Percentiles rank a stretch among this genome's conserved stretches.
Evolutionary conservation across 2,888 invertebrate species (phyloP).

Genomic region (Belgica antarctica): DNA sequence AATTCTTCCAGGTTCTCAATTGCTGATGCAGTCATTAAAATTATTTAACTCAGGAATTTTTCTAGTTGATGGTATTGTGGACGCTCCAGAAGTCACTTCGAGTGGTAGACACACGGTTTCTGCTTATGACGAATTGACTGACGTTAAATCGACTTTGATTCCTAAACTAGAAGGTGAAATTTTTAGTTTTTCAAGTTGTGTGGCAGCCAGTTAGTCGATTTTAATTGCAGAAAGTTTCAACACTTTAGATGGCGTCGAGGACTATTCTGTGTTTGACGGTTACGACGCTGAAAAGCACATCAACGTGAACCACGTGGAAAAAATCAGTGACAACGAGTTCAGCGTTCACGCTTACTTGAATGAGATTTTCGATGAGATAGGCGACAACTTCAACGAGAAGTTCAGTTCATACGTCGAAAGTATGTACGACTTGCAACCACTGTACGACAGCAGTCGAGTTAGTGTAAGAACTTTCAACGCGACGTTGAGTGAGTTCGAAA

Average conservation of each 20-base stretch:
- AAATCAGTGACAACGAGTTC: background rate
- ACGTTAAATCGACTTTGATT: background rate
- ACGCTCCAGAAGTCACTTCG: too few species aligned
- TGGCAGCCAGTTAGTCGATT: too few species aligned
- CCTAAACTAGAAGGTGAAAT: background rate
- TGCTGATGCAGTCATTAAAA: background rate
- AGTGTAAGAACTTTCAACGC: background rate
- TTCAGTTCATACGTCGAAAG: background rate
- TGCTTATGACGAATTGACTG: too few species aligned
- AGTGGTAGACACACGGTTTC: too few species aligned
- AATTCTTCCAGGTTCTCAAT: background rate
- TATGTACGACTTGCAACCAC: background rate
- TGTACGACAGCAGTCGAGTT: background rate
- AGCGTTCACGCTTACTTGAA: background rate
- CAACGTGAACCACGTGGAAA: background rate
- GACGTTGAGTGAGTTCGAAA: background rate
- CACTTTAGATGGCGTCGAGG: background rate
- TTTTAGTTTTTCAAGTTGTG: background rate
- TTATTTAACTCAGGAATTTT: background rate
- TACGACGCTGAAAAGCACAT: background rate
- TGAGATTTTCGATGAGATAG: background rate
- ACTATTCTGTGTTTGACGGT: background rate
- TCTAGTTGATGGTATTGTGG: too few species aligned
- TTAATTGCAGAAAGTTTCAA: too few species aligned
- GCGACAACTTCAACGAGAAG: background rate